These are phyloP conservation scores for Pseudochirops corinnae DNA, from an alignment of 2,797 vertebrate species.

Conservation along the genomic window DNA sequence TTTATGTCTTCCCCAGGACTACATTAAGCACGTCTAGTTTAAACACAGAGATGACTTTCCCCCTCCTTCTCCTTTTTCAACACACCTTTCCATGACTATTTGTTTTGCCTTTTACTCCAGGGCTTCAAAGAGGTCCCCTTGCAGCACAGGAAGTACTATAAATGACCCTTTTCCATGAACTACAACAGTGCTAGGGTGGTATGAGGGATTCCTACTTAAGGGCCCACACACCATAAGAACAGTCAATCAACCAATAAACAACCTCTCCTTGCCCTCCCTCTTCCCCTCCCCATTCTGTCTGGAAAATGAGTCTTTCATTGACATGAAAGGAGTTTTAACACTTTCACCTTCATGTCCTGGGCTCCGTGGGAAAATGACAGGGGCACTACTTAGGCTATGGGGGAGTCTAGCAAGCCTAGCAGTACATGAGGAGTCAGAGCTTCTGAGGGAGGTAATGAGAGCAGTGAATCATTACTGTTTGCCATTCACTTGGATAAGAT, in stretches of 20 bases:
- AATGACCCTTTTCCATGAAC: conserved; percentile 64
- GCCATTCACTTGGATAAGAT: conserved; percentile 77
- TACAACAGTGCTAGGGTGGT: conserved; percentile 58
- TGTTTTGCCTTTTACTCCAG: conserved; percentile 37
- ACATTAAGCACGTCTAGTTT: not conserved
- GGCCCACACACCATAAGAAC: conserved; percentile 76
- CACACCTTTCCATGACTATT: conserved; percentile 54
- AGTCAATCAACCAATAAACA: conserved; percentile 72
- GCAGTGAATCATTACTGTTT: conserved; percentile 81
- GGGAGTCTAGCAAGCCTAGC: conserved; percentile 80
- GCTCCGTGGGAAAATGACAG: conserved; percentile 80
- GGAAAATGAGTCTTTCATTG: conserved; percentile 76
- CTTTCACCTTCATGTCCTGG: conserved; percentile 79
- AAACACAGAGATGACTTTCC: not conserved
- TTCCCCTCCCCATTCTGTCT: conserved; percentile 74
- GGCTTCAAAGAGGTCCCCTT: conserved; percentile 64
- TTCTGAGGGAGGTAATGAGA: conserved; percentile 80
- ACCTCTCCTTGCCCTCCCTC: conserved; percentile 57
- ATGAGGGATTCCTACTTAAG: conserved; percentile 71
- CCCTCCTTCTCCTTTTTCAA: not conserved
- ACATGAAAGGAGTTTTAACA: conserved; percentile 77
- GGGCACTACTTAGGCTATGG: conserved; percentile 75
- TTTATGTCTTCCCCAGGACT: not conserved
- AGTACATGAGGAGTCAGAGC: conserved; percentile 76
- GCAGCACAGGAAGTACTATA: conserved; percentile 44